Percentiles rank a stretch among this genome's conserved stretches.
Conservation (phyloP, 1,140 invertebrate species). For the Drosophila subobscura region DNA sequence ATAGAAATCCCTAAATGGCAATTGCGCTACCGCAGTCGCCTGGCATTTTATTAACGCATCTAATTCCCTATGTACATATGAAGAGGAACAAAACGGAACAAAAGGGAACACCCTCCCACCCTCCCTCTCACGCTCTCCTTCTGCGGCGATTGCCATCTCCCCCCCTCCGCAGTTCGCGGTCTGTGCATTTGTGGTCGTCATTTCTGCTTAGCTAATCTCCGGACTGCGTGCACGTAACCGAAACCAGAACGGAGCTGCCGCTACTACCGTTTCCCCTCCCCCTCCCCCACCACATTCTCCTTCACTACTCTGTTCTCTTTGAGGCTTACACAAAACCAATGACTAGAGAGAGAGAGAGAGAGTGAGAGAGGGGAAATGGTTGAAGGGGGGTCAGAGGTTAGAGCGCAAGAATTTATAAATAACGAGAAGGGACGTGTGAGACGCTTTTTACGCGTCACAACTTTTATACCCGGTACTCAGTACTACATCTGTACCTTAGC, state of each 20-base stretch:
- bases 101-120: neutral
- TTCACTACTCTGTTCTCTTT: neutral
- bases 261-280: neutral
- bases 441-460: too few species aligned
- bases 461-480: too few species aligned
- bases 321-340: conserved; percentile 56
- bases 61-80: conserved; percentile 56
- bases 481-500: too few species aligned
- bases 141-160: neutral
- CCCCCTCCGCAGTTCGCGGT: neutral
- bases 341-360: conserved; percentile 12
- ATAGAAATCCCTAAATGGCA: conserved; percentile 71
- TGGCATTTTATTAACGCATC: conserved; percentile 72
- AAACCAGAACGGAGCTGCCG: conserved; percentile 24
- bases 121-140: neutral
- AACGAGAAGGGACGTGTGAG: too few species aligned
- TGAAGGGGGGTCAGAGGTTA: too few species aligned
- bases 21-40: conserved; percentile 62
- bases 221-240: conserved; percentile 63
- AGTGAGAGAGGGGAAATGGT: too few species aligned
- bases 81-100: conserved; percentile 10
- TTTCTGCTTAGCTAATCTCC: conserved; percentile 77
- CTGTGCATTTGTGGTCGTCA: conserved; percentile 53
- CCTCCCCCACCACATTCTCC: conserved; percentile 2
- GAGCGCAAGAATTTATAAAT: neutral